A percentile compares a stretch with the other conserved stretches of the same genome.
Conservation (phyloP, 2,113 vertebrate species). For the Psittacula cyanocephala region DNA sequence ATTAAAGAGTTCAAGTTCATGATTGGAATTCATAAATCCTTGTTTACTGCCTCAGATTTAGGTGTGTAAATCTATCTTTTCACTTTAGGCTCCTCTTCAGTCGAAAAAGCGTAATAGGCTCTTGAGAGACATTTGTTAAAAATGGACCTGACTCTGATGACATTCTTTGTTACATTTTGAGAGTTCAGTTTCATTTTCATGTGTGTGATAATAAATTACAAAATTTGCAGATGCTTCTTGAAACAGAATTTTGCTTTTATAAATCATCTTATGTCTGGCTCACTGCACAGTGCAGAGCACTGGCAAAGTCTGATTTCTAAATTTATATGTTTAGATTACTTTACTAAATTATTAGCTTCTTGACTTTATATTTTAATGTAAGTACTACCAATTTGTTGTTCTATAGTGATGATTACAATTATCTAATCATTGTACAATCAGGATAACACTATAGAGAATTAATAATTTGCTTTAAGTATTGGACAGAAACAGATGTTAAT, state of each 20-base stretch:
- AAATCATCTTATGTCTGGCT: not conserved
- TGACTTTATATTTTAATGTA: not conserved
- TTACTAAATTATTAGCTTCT: not conserved
- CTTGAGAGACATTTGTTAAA: not conserved
- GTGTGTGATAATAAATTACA: not conserved
- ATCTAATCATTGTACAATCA: not conserved
- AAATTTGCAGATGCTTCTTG: not conserved
- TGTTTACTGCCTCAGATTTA: not conserved
- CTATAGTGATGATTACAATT: not conserved
- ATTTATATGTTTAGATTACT: not conserved
- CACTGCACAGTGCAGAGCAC: not conserved
- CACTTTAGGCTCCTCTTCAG: not conserved
- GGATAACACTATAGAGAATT: not conserved
- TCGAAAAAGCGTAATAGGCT: not conserved
- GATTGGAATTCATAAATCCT: not conserved
- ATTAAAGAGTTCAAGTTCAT: not conserved
- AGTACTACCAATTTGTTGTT: not conserved
- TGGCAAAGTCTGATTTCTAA: not conserved
- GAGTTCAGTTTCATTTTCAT: not conserved
- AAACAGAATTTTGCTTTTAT: not conserved
- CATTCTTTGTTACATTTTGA: not conserved
- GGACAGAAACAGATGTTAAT: not conserved
- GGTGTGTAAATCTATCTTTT: not conserved
- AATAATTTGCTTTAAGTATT: not conserved
- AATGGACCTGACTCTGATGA: not conserved